Evolutionary conservation across 2,888 invertebrate species (phyloP), one percentile per base, ranked within the genome.

Genomic region (Trypoxylon attenuatum): DNA sequence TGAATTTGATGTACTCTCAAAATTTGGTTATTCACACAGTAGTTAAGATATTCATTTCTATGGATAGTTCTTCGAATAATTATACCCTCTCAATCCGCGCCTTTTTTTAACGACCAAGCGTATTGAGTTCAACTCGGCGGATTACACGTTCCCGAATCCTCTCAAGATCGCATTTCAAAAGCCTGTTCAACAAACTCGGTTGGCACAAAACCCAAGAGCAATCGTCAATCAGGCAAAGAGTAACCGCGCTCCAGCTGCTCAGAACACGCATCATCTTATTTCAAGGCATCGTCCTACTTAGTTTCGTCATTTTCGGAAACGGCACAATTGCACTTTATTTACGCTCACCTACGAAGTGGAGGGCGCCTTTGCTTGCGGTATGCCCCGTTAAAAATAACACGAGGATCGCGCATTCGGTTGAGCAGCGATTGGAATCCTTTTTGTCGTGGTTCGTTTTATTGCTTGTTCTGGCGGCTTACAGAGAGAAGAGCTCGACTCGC

Each of bases 351-450:
- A 46, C 45, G 2, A 38, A 38, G 49, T 25, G 21, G 45, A n/a
- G 15, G 23, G 39, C 21, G 19, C 25, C 43, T 33, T 33, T 13
- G 33, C 33, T 33, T n/a, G 55, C 54, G 59, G 51, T 59, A 33
- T 16, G 22, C 41, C n/a, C 10, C 5, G 49, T 49, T 49, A 25
- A 22, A 45, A 56, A 59, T 59, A 68, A 68, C 51, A 55, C 52
- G 33, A 39, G 27, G 55, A 42, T 43, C 43, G 53, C 10, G 50
- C 29, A 50, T 29, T 43, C 25, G 19, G 18, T 16, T 8, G 10
- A 25, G 8, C 29, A 22, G 6, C 5, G 22, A 13, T 19, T 33
- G 39, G 39, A 42, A 55, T 55, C 49, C 42, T 64, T 58, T 55
- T 59, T 13, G 6, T 43, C 19, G 23, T 3, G 18, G 27, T 10